A percentile compares a stretch with the other conserved stretches of the same genome.
phyloP scores from a whole-genome alignment of 2,797 vertebrate genomes.

The Astyanax mexicanus region DNA sequence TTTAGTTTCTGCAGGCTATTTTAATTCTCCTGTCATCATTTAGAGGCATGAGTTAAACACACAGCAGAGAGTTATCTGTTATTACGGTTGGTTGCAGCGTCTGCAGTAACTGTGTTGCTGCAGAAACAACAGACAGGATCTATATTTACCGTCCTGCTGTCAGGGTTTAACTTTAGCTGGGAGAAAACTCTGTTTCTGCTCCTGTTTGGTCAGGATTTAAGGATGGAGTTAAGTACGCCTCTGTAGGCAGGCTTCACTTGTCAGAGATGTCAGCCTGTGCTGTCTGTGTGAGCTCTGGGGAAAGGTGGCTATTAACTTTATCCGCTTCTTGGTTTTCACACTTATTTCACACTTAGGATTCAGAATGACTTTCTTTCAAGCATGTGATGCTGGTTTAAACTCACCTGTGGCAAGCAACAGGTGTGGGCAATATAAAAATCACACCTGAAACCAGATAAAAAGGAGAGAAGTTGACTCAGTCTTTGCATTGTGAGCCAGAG shows the following conservation, averaged over 20 bases:
- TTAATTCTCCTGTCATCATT: neutral
- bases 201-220: neutral
- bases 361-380: too few species aligned
- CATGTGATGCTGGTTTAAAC: too few species aligned
- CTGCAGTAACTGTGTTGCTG: neutral
- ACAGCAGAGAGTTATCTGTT: neutral
- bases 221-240: neutral
- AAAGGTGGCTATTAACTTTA: neutral
- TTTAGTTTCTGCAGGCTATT: slow-evolving; percentile 16
- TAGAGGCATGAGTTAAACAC: neutral
- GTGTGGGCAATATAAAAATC: too few species aligned
- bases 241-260: neutral
- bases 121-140: neutral
- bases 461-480: too few species aligned
- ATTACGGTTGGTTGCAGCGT: neutral
- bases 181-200: neutral
- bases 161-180: neutral
- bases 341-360: neutral
- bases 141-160: neutral
- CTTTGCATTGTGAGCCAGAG: too few species aligned
- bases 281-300: neutral
- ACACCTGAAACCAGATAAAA: too few species aligned
- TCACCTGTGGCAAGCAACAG: too few species aligned
- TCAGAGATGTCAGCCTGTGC: neutral
- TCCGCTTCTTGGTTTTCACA: neutral